Conservation (phyloP, 2,113 vertebrate genomes). For the Oryzias melastigma region DNA sequence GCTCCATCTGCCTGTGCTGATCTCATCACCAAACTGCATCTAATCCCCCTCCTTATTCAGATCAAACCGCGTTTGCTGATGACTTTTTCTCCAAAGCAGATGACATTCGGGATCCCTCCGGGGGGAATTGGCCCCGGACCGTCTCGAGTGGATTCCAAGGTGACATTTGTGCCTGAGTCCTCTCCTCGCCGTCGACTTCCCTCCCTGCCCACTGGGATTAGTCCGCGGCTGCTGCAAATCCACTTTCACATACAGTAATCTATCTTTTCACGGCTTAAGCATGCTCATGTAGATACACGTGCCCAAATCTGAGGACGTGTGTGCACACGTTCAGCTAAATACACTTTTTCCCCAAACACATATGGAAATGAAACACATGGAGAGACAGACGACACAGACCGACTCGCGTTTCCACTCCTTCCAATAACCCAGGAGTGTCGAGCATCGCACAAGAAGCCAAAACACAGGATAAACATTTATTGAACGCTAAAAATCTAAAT, state of each 20-base stretch:
- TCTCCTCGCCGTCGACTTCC: constrained; percentile 9
- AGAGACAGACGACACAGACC: constrained; percentile 12
- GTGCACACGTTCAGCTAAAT: constrained; percentile 2
- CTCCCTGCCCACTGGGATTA: constrained; percentile 6
- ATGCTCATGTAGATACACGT: constrained; percentile 23
- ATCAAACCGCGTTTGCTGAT: constrained; percentile 27
- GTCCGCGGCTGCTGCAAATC: constrained; percentile 18
- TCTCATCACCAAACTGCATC: constrained; percentile 61
- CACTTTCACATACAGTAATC: constrained; percentile 16
- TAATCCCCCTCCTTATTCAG: constrained; percentile 56
- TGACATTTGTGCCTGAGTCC: constrained; percentile 36
- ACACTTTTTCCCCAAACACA: constrained; percentile 30
- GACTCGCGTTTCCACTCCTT: constrained; percentile 15
- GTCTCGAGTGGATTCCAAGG: constrained; percentile 29
- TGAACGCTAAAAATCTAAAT: too few species aligned
- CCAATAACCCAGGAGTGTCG: constrained; percentile 22
- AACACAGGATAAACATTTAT: too few species aligned
- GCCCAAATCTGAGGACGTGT: constrained; percentile 24
- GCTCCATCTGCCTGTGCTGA: constrained; percentile 65
- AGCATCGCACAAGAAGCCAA: too few species aligned
- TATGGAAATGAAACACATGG: constrained; percentile 14
- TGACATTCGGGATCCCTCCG: constrained; percentile 29
- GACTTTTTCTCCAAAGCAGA: constrained; percentile 37
- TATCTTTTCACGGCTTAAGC: constrained; percentile 29
- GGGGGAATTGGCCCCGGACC: constrained; percentile 24